Evolutionary conservation across 2,797 vertebrate genomes (phyloP).

Genomic region (Microchirus variegatus): DNA sequence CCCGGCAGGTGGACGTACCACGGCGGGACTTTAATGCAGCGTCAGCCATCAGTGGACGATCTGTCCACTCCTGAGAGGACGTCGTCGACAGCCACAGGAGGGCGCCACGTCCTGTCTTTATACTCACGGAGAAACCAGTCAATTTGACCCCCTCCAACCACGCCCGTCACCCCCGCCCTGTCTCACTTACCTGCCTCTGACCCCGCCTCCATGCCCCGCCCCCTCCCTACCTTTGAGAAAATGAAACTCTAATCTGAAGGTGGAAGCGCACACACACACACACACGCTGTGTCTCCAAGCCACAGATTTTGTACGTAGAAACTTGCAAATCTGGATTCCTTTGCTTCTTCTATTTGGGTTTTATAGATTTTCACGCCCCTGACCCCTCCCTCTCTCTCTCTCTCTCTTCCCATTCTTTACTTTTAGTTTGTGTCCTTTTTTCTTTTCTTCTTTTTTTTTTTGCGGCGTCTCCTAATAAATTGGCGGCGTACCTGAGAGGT

Average conservation of each 20-base stretch:
- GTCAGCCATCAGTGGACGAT: constrained; percentile 21
- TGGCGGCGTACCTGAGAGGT: constrained; percentile 78
- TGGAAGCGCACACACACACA: constrained; percentile 32
- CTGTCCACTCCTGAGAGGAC: constrained; percentile 12
- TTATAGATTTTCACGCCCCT: constrained; percentile 49
- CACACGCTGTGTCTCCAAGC: constrained; percentile 31
- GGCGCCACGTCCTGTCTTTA: too few relatives aligned
- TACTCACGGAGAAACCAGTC: too few relatives aligned
- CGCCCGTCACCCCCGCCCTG: too few relatives aligned
- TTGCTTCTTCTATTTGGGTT: constrained; percentile 53
- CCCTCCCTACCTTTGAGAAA: constrained; percentile 53
- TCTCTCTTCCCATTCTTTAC: neutral
- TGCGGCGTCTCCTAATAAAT: constrained; percentile 78
- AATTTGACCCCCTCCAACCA: too few relatives aligned
- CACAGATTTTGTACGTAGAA: constrained; percentile 60
- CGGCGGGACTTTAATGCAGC: constrained; percentile 16
- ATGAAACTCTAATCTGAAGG: constrained; percentile 59
- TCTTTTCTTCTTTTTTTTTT: constrained; percentile 38
- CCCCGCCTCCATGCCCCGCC: constrained; percentile 19
- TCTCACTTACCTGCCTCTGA: neutral
- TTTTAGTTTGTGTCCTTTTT: neutral
- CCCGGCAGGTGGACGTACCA: too few relatives aligned
- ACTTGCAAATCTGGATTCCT: constrained; percentile 42
- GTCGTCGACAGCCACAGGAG: neutral
- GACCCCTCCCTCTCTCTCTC: constrained; percentile 40